phyloP scores from a whole-genome alignment of 2,113 vertebrate species.

The Speoplatyrhinus poulsoni region DNA sequence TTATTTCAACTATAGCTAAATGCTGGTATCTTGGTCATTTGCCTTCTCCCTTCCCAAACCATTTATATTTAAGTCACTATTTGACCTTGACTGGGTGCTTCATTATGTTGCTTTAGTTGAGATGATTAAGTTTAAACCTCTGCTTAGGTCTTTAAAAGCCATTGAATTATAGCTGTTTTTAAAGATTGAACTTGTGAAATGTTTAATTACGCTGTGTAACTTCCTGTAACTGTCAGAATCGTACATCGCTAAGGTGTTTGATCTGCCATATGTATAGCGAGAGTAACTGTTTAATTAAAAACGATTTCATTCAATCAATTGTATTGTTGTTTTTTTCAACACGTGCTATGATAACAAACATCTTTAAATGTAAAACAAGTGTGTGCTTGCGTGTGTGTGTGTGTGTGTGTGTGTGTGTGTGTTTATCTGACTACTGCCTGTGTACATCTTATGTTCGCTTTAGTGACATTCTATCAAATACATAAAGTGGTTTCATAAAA shows the following conservation, averaged over 20 bases:
- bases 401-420: neutral
- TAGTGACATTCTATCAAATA: neutral
- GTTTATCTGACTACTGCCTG: neutral
- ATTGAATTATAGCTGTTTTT: neutral
- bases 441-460: neutral
- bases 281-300: neutral
- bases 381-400: neutral
- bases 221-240: neutral
- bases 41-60: constrained; percentile 40
- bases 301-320: neutral
- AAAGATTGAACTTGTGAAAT: neutral
- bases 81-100: constrained; percentile 51
- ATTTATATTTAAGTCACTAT: constrained; percentile 47
- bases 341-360: neutral
- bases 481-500: too few relatives aligned
- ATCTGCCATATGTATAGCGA: neutral
- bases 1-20: too few relatives aligned
- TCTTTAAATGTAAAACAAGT: neutral
- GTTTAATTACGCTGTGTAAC: neutral
- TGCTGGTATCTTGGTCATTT: too few relatives aligned
- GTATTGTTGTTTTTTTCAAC: constrained; percentile 7
- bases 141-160: neutral
- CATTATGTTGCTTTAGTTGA: constrained; percentile 38
- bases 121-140: constrained; percentile 52
- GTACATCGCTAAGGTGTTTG: neutral